A percentile compares a stretch with the other conserved stretches of the same genome.
These are phyloP conservation scores for Malthinus seriepunctatus DNA, from an alignment of 2,888 invertebrate species.

Conservation along the genomic window DNA sequence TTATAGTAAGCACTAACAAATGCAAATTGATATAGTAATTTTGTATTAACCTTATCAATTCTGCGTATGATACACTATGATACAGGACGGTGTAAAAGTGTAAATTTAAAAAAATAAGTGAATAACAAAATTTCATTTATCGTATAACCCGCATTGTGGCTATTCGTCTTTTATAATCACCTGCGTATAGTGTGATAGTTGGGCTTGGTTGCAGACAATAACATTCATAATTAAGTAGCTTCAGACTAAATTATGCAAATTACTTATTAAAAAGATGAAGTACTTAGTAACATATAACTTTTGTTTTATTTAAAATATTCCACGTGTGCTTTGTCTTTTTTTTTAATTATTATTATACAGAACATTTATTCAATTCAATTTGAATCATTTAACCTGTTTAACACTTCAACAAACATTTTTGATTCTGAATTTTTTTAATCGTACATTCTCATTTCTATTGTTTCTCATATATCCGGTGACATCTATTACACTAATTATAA, in stretches of 20 bases:
- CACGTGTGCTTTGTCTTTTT: too few relatives aligned
- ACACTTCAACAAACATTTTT: neutral
- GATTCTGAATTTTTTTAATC: slow-evolving; percentile 19
- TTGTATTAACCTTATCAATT: slow-evolving; percentile 8
- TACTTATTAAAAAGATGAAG: slow-evolving; percentile 2
- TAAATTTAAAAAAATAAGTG: neutral
- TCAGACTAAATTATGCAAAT: slow-evolving; percentile 3
- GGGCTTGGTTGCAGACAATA: slow-evolving; percentile 11
- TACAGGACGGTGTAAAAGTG: too few relatives aligned
- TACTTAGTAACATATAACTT: too few relatives aligned
- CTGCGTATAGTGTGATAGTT: slow-evolving; percentile 24
- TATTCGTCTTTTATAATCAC: slow-evolving; percentile 17
- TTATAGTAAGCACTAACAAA: too few relatives aligned
- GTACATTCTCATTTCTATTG: slow-evolving; percentile 31
- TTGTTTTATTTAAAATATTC: too few relatives aligned
- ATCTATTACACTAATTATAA: slow-evolving; percentile 43
- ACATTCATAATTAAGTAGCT: neutral
- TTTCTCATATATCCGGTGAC: slow-evolving; percentile 42
- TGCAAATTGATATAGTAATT: too few relatives aligned
- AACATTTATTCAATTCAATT: slow-evolving; percentile 1
- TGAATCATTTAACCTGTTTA: slow-evolving; percentile 11
- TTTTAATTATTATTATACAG: too few relatives aligned
- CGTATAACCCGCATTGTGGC: slow-evolving; percentile 23
- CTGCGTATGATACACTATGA: slow-evolving; percentile 10
- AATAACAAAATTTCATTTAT: slow-evolving; percentile 24